Evolutionary conservation across 1,140 invertebrate species (phyloP).

Genomic region (Cydia amplana): DNA sequence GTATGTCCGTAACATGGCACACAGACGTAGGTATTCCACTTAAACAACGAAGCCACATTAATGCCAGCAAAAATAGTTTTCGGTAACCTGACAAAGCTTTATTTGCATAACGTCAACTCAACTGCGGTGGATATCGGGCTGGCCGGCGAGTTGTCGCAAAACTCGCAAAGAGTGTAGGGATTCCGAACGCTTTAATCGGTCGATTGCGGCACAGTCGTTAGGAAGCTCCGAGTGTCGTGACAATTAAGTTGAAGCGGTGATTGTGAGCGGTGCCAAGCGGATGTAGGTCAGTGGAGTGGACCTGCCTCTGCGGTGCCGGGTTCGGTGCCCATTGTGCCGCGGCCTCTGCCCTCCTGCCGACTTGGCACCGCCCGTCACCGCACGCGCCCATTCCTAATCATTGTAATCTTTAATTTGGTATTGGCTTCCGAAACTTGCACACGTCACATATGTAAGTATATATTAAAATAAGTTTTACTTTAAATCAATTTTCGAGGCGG

Average conservation of each 20-base stretch:
- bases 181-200: constrained; percentile 65
- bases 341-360: constrained; percentile 46
- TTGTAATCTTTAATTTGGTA: background rate
- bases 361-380: constrained; percentile 50
- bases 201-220: constrained; percentile 76
- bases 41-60: constrained; percentile 41
- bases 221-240: constrained; percentile 74
- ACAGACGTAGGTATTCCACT: constrained; percentile 60
- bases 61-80: constrained; percentile 48
- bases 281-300: constrained; percentile 76
- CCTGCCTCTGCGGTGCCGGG: constrained; percentile 60
- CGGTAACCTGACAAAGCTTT: constrained; percentile 50
- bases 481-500: too few relatives aligned
- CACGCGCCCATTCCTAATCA: constrained; percentile 17
- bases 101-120: constrained; percentile 58
- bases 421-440: background rate
- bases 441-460: background rate
- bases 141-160: constrained; percentile 50
- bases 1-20: constrained; percentile 62
- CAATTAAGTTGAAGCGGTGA: constrained; percentile 78
- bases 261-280: constrained; percentile 76
- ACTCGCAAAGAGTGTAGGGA: constrained; percentile 51
- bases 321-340: constrained; percentile 41
- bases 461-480: too few relatives aligned
- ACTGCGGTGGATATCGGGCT: constrained; percentile 56